Evolutionary conservation across 2,888 invertebrate species (phyloP), one percentile per base, ranked within the genome.

Genomic region (Drosophila percnosoma): DNA sequence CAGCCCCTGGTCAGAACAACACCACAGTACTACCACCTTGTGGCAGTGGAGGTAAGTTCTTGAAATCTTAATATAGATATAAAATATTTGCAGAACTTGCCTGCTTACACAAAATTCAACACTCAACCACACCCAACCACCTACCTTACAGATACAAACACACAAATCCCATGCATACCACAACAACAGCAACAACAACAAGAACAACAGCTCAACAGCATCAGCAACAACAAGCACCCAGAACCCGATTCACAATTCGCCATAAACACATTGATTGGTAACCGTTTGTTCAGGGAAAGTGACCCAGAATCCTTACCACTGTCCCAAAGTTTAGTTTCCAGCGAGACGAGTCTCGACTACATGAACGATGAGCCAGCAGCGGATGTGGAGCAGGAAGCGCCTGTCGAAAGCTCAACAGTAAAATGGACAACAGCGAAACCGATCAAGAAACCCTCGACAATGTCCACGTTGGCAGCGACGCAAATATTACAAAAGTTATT

Each of bases 391-490:
- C 36, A 4, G 7, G 63, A 69, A 15, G 38, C 11, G 38, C n/a
- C 29, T 15, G n/a, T 45, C 7, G 48, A 64, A 11, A 68, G 36
- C 24, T 73, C 63, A 6, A 75, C 78, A 5, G 40, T 38, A 10
- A 75, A 51, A 33, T 45, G 21, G 10, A 49, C 64, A 24, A 65
- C 63, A 8, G 58, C 48, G 15, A 65, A n/a, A 6, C 68, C 67
- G 10, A 21, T 67, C 0, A 53, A 24, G 13, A 75, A 67, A 8
- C 53, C 67, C 15, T 2, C 67, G 2, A 73, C 62, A 21, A 84
- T 85, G 84, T 83, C 85, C 7, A 68, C 51, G 3, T 24, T 70
- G 38, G 75, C 87, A 8, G 87, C 85, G 6, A 81, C 83, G 4
- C 58, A 79, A 4, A 73, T 85, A 15, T 38, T 85, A 4, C 58